phyloP scores from a whole-genome alignment of 2,113 vertebrate species.

The Nyctibius bracteatus region DNA sequence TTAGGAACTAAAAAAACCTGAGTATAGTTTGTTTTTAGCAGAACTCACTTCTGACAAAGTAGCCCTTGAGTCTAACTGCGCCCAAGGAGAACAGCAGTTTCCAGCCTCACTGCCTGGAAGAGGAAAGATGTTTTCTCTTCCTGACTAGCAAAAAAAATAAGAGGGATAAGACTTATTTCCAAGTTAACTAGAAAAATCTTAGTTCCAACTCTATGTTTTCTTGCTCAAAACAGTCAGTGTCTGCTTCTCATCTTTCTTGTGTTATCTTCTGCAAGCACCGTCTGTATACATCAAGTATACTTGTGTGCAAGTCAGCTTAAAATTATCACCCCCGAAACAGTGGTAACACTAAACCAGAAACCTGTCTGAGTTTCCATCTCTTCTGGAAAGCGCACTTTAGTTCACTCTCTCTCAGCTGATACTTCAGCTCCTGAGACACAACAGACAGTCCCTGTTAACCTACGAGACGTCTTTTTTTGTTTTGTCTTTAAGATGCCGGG shows the following conservation, averaged over 20 bases:
- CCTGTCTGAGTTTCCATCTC: neutral
- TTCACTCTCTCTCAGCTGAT: accelerated
- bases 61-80: neutral
- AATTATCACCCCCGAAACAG: neutral
- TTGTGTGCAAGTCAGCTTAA: neutral
- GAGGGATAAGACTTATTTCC: neutral
- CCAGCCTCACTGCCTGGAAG: neutral
- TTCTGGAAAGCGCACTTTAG: neutral
- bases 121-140: neutral
- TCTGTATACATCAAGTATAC: accelerated
- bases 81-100: neutral
- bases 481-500: no score
- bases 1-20: neutral
- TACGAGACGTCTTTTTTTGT: accelerated
- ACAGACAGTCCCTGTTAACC: accelerated
- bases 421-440: neutral
- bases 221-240: neutral
- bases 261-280: accelerated
- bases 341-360: accelerated
- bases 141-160: neutral
- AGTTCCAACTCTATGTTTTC: neutral
- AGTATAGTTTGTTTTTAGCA: neutral
- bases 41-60: neutral
- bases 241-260: neutral
- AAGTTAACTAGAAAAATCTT: neutral